phyloP scores from a whole-genome alignment of 2,797 vertebrate genomes.

The Gadopsis bispinosus region DNA sequence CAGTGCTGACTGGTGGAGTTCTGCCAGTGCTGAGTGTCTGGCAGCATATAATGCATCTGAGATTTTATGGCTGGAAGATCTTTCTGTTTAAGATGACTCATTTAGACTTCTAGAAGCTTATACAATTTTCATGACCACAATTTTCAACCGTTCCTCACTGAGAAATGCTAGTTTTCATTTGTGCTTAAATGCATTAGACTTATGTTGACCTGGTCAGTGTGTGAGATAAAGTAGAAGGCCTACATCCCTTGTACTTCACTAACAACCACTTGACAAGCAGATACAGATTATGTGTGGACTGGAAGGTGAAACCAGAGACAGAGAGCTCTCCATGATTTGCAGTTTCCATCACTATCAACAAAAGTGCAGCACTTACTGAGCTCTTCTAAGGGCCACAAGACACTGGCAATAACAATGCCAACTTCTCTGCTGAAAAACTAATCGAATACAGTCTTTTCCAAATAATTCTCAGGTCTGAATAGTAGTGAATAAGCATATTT shows the following conservation, averaged over 20 bases:
- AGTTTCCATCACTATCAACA: conserved; percentile 5
- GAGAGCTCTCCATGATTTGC: neutral
- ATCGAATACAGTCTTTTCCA: neutral
- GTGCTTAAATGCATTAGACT: conserved; percentile 23
- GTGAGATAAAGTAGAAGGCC: neutral
- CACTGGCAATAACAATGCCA: neutral
- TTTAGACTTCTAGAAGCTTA: conserved; percentile 42
- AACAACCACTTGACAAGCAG: neutral
- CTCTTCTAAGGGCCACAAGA: neutral
- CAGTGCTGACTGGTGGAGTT: conserved; percentile 52
- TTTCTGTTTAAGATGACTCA: conserved; percentile 54
- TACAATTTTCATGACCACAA: conserved; percentile 60
- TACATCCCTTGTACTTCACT: neutral
- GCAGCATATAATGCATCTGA: conserved; percentile 52
- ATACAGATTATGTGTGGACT: neutral
- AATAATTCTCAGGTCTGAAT: neutral
- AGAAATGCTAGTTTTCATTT: conserved; percentile 36
- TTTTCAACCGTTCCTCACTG: conserved; percentile 14
- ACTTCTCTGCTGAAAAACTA: neutral
- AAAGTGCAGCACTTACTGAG: neutral
- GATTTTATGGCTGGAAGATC: conserved; percentile 53
- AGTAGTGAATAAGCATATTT: neutral
- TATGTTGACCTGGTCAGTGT: conserved; percentile 23
- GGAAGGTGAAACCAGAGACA: neutral
- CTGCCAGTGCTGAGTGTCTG: conserved; percentile 25